Conservation (phyloP, 1,140 invertebrate genomes). For the Nasonia vitripennis region DNA sequence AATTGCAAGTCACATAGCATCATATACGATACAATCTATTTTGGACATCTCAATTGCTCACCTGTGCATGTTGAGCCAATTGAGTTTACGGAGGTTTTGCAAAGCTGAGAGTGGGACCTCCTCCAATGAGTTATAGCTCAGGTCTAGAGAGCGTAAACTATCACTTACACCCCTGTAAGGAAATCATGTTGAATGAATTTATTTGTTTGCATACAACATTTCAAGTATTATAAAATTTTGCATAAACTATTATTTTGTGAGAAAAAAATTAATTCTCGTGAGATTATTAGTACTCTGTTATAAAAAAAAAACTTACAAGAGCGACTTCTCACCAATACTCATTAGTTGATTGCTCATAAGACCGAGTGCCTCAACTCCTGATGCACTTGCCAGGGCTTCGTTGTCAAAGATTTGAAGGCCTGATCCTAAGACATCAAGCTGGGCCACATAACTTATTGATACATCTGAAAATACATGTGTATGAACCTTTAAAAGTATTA, state of each 20-base stretch:
- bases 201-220: too few species aligned
- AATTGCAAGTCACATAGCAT: too few species aligned
- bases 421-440: slow-evolving; percentile 76
- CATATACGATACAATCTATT: too few species aligned
- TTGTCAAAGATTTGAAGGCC: slow-evolving; percentile 76
- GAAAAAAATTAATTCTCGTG: neutral
- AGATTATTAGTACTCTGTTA: neutral
- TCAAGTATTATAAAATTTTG: too few species aligned
- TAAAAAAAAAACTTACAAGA: slow-evolving; percentile 69
- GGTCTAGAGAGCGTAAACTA: slow-evolving; percentile 78
- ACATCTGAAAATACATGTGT: slow-evolving; percentile 69
- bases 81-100: slow-evolving; percentile 74
- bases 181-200: neutral
- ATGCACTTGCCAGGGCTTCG: slow-evolving; percentile 72
- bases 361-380: slow-evolving; percentile 71
- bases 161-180: slow-evolving; percentile 74
- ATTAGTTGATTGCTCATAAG: slow-evolving; percentile 76
- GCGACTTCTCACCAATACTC: slow-evolving; percentile 73
- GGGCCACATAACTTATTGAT: slow-evolving; percentile 73
- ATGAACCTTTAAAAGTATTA: too few species aligned
- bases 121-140: slow-evolving; percentile 80
- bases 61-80: slow-evolving; percentile 81
- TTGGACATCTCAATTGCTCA: slow-evolving; percentile 53
- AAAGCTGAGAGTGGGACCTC: slow-evolving; percentile 78
- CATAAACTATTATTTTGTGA: too few species aligned